Evolutionary conservation across 2,113 vertebrate genomes (phyloP).

Genomic region (Thamnophis sirtalis): DNA sequence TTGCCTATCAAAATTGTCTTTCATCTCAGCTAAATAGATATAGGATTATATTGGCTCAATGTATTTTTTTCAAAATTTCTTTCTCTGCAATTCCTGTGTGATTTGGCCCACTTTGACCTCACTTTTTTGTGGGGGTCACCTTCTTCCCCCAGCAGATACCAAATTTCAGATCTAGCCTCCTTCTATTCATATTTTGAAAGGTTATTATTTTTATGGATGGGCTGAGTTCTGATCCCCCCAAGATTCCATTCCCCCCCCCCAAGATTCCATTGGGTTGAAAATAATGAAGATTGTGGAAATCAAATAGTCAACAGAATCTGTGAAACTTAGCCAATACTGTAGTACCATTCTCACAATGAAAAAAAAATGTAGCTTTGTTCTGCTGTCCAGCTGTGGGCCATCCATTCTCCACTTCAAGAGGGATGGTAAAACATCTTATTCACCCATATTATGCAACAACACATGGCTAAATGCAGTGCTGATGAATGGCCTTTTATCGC

Average conservation of each 20-base stretch:
- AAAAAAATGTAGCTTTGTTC: neutral
- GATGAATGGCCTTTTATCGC: neutral
- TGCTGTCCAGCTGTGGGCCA: neutral
- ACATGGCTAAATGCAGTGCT: slow-evolving; percentile 10
- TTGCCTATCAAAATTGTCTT: neutral
- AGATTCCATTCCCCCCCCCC: neutral
- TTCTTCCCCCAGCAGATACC: neutral
- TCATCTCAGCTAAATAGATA: neutral
- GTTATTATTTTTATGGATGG: neutral
- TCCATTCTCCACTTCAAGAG: neutral
- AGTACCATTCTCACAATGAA: neutral
- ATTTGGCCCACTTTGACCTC: neutral
- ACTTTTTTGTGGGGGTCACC: neutral
- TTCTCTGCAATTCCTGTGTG: neutral
- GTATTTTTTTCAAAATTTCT: neutral
- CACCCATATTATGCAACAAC: slow-evolving; percentile 15
- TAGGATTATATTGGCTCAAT: neutral
- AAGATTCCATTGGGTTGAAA: neutral
- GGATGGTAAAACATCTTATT: slow-evolving; percentile 13
- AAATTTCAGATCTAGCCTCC: neutral
- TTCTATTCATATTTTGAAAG: neutral
- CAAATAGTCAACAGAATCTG: neutral
- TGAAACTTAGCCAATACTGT: neutral
- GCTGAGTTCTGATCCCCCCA: neutral
- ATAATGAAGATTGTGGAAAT: neutral